Evolutionary conservation across 1,140 invertebrate species (phyloP), one percentile per base, ranked within the genome.

Genomic region (Halesus radiatus): DNA sequence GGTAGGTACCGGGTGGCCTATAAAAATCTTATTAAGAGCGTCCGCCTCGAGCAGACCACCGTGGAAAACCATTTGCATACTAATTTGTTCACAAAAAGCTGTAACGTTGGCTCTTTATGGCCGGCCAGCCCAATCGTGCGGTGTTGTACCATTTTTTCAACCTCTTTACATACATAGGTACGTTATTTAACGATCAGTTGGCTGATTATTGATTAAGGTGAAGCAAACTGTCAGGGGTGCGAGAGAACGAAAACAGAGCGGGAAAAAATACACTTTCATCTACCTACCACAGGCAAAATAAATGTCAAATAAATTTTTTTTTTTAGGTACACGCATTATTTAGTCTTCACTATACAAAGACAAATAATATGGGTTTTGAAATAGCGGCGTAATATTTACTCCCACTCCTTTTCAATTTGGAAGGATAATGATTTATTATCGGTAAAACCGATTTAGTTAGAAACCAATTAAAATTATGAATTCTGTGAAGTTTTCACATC

Each of bases 71-170:
- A 83, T 83, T 83, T 83, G 76, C 81, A 83, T 83, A 83, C 81
- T 83, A 83, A 83, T 83, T 83, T 83, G 81, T 83, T 80, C 78
- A 80, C 77, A 83, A 80, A 83, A 83, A 80, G 76, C 81, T 60
- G 81, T 78, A 53, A 66, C 76, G 62, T 78, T 78, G 62, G 13
- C 37, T 78, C 32, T 76, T 78, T 78, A 78, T 78, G 37, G 60
- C 53, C 60, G 37, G 22, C 75, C 52, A 68, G 52, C 15, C 18
- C 60, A 64, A 54, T 20, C 76, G 74, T 62, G 74, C 29, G 56
- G 76, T 52, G 50, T 68, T 68, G 18, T 62, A 22, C 68, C 54
- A 54, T 68, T 77, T 54, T 32, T 68, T 53, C 50, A 68, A 72
- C 68, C 72, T 56, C 72, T 60, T 50, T 50, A 78, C 60, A 78